Base-by-base conservation (phyloP, 2,888 invertebrate species). In the Oscheius sp. region DNA sequence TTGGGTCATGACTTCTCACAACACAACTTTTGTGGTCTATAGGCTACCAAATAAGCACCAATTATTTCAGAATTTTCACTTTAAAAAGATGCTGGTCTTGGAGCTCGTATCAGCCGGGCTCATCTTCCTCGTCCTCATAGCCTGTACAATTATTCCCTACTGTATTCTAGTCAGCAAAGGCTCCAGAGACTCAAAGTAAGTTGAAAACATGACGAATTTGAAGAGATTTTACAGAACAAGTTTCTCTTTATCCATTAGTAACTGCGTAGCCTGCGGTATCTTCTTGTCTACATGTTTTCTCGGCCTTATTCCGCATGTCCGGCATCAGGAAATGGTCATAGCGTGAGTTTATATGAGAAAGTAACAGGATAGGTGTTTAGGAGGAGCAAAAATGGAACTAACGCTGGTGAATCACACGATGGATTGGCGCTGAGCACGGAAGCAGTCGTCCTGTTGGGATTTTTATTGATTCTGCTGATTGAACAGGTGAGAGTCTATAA, bases 241-340 rank as follows among this genome's bases (percentile, higher is more conserved):
- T 42, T 58, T 59, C 58, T 59, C 76, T 29, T 74, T 84, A 10
- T 81, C 86, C 21, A 71, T 88, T 50, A 77, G 82, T 65, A 88
- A 86, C 80, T 92, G 92, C 85, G 92, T 91, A 82, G 92, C 92
- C 29, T 92, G 91, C 13, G 92, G 92, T 32, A 92, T 92, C 1
- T 92, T 92, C 86, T 88, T 92, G 76, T 91, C 90, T 0, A 92
- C 92, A 1, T 92, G 92, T 79, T 89, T 92, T 51, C 87, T 92
- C 50, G 92, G 92, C 79, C 87, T 92, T 11, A 90, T 92, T 21
- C 92, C 92, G 0, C 91, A 91, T 80, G 91, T 92, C 7, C 70
- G 85, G 29, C 78, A 79, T 70, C 87, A 86, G 72, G 86, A 86
- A 70, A 76, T 80, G 77, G 33, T 70, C 29, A 53, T 82, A 47